Evolutionary conservation across 2,113 vertebrate species (phyloP).

Genomic region (Ictalurus punctatus): DNA sequence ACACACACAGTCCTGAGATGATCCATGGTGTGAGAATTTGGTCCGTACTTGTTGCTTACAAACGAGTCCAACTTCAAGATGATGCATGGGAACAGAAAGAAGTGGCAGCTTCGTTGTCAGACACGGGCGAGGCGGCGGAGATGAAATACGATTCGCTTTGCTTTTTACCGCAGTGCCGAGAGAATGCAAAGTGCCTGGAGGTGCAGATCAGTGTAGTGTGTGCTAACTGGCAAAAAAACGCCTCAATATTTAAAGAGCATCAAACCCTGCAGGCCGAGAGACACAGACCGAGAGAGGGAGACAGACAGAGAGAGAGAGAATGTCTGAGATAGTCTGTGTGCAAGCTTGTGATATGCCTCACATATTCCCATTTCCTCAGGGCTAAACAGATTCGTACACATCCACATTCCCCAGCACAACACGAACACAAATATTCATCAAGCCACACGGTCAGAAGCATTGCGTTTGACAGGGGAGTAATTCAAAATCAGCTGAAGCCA

Average conservation of each 20-base stretch:
- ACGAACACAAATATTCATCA: neutral
- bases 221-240: slow-evolving; percentile 15
- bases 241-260: neutral
- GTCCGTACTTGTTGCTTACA: neutral
- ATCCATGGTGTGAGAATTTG: neutral
- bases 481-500: slow-evolving; percentile 17
- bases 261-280: slow-evolving; percentile 2
- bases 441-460: slow-evolving; percentile 1
- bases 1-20: neutral
- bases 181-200: neutral
- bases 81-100: slow-evolving; percentile 9
- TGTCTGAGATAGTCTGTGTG: neutral
- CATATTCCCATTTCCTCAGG: slow-evolving; percentile 14
- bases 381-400: neutral
- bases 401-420: neutral
- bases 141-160: slow-evolving; percentile 3
- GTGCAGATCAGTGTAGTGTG: slow-evolving; percentile 22
- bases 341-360: slow-evolving; percentile 13
- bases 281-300: neutral
- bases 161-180: neutral
- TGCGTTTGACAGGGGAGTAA: slow-evolving; percentile 23
- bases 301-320: neutral
- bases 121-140: neutral
- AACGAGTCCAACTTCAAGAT: neutral
- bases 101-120: slow-evolving; percentile 2